Evolutionary conservation across 2,113 vertebrate genomes (phyloP), one percentile per base, ranked within the genome.

Genomic region (Speoplatyrhinus poulsoni): DNA sequence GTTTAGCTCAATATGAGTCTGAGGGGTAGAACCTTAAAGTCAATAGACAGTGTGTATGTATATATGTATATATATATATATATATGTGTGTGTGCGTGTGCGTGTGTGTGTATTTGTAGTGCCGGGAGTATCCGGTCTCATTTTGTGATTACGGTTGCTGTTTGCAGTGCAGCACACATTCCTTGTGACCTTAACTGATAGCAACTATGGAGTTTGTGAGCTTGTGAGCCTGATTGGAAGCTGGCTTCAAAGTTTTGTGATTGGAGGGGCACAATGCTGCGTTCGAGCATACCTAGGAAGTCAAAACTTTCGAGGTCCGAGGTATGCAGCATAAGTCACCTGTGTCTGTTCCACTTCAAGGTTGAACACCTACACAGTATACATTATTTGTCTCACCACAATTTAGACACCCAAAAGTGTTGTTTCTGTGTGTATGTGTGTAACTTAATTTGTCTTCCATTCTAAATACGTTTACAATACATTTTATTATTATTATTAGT

Each of bases 201-300:
- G 75, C 83, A 90, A 88, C 85, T 86, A 79, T 90, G 80, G 79
- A 73, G 77, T 83, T 87, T 88, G 70, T 76, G 79, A 79, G 85
- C 81, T 60, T 69, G 13, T 26, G 67, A 74, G 69, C 82, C 83
- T 87, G 82, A 89, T 88, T 87, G 74, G 82, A 63, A 72, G 73
- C 53, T 15, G 57, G 57, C 70, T 69, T 75, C 67, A 60, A 73
- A 79, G 72, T 60, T 69, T 26, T 26, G 26, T 26, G 26, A 26
- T 26, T 26, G 26, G 26, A 26, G 26, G 26, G 26, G 26, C 26
- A 26, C 26, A 26, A 26, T 26, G 26, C 26, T 26, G 26, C 26
- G 26, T 26, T 26, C 26, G 2, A 26, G 26, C 26, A 26, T 26
- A 26, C 26, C 26, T 26, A 2, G 26, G 26, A 26, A 26, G 26